A percentile compares a stretch with the other conserved stretches of the same genome.
Conservation (phyloP, 2,888 invertebrate species). For the Pharmacophagus antenor region DNA sequence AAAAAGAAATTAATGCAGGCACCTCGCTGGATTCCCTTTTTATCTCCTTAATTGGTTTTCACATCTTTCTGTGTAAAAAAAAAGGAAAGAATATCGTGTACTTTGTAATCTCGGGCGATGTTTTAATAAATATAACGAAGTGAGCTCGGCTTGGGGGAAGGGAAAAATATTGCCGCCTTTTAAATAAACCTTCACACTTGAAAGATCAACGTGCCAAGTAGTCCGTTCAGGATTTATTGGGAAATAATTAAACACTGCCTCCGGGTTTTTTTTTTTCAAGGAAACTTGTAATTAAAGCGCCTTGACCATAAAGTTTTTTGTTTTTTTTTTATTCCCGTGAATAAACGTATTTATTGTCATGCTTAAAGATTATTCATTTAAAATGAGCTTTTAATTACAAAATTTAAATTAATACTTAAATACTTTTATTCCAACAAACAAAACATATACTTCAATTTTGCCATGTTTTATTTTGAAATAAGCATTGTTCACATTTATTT, state of each 20-base stretch:
- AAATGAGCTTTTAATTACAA: too few species aligned
- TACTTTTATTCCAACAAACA: too few species aligned
- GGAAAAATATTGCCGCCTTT: conserved; percentile 74
- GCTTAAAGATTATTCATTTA: too few species aligned
- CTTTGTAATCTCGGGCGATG: conserved; percentile 80
- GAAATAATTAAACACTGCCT: conserved; percentile 69
- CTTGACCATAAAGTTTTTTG: not conserved
- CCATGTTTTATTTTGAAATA: too few species aligned
- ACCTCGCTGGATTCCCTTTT: conserved; percentile 79
- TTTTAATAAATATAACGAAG: conserved; percentile 82
- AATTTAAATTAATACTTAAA: too few species aligned
- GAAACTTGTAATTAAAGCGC: not conserved
- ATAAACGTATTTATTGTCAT: too few species aligned
- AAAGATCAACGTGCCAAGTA: conserved; percentile 72
- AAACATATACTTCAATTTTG: too few species aligned
- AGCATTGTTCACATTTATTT: too few species aligned
- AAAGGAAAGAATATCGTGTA: conserved; percentile 69
- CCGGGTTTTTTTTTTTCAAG: not conserved
- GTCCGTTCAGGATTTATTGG: conserved; percentile 71
- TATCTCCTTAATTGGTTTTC: conserved; percentile 82
- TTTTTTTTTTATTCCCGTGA: not conserved
- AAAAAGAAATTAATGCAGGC: conserved; percentile 81
- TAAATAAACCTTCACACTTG: conserved; percentile 79
- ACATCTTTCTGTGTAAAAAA: conserved; percentile 78
- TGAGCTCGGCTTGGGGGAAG: conserved; percentile 60